These are phyloP conservation scores for Rhizoglyphus robini DNA, from an alignment of 1,140 invertebrate genomes.

Conservation along the genomic window DNA sequence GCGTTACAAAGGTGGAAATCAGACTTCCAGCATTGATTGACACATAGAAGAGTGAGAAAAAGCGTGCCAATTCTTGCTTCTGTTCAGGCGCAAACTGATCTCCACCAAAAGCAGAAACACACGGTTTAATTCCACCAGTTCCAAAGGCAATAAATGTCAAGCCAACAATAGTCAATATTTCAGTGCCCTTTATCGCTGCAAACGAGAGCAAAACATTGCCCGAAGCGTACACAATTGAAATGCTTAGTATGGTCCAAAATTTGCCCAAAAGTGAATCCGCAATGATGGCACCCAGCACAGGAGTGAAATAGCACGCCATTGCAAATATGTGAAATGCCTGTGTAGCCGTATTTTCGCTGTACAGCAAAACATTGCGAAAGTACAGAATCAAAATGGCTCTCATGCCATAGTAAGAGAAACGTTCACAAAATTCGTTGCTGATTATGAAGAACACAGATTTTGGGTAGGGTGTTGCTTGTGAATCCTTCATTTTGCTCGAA, in stretches of 20 bases:
- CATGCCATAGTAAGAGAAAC: constrained; percentile 92
- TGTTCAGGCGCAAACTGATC: constrained; percentile 63
- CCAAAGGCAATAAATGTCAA: constrained; percentile 61
- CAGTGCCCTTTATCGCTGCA: not conserved
- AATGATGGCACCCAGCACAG: constrained; percentile 70
- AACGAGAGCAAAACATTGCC: constrained; percentile 66
- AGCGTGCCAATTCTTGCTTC: constrained; percentile 25
- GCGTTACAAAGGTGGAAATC: no score
- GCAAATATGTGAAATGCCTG: constrained; percentile 67
- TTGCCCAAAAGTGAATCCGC: constrained; percentile 75
- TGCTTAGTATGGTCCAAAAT: constrained; percentile 42
- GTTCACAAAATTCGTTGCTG: constrained; percentile 88
- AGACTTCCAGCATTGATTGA: constrained; percentile 35
- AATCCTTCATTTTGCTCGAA: not conserved
- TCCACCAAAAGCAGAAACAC: constrained; percentile 88
- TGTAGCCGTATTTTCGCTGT: constrained; percentile 50
- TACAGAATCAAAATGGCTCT: constrained; percentile 71
- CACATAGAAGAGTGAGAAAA: constrained; percentile 33
- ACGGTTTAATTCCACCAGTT: constrained; percentile 93
- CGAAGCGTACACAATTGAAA: constrained; percentile 63
- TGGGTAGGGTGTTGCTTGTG: constrained; percentile 46
- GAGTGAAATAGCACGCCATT: constrained; percentile 72
- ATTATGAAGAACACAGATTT: constrained; percentile 82
- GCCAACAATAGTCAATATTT: constrained; percentile 41
- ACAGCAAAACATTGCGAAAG: constrained; percentile 50